A percentile compares a stretch with the other conserved stretches of the same genome.
Conservation (phyloP, 2,888 invertebrate species). For the Gisinianus flammeolus region DNA sequence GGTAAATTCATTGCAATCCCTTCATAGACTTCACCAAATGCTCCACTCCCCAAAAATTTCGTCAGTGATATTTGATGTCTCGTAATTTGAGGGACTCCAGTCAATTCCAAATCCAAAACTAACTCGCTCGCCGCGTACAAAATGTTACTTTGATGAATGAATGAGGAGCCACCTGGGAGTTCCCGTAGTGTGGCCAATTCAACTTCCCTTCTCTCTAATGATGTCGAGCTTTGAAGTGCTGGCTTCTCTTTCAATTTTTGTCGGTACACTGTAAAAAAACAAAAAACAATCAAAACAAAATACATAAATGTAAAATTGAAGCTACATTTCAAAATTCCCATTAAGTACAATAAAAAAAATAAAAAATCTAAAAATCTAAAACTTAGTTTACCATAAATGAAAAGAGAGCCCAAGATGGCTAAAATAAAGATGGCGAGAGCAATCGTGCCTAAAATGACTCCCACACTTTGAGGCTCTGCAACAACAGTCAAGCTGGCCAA, state of each 20-base stretch:
- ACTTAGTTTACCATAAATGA: conserved; percentile 65
- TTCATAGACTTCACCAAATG: conserved; percentile 97
- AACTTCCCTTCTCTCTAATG: conserved; percentile 54
- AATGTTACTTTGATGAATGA: conserved; percentile 82
- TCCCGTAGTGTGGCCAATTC: conserved; percentile 87
- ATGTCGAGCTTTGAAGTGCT: conserved; percentile 65
- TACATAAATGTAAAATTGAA: conserved; percentile 20
- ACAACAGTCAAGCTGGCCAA: conserved; percentile 65
- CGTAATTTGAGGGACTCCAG: conserved; percentile 82
- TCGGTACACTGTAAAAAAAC: conserved; percentile 67
- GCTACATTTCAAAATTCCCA: no score
- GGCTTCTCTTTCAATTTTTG: conserved; percentile 74
- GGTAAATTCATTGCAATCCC: conserved; percentile 77
- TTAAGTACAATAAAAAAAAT: no score
- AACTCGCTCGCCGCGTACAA: conserved; percentile 71
- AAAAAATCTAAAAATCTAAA: neutral
- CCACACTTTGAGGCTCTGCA: conserved; percentile 65
- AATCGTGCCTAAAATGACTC: conserved; percentile 69
- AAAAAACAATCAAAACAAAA: conserved; percentile 66
- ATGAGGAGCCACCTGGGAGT: conserved; percentile 74
- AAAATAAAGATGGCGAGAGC: conserved; percentile 65
- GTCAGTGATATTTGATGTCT: conserved; percentile 84
- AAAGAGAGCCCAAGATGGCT: conserved; percentile 63
- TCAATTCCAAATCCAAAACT: conserved; percentile 75
- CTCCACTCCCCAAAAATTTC: conserved; percentile 92